These are phyloP conservation scores for Cryptotermes secundus DNA, from an alignment of 1,140 invertebrate genomes.

Conservation along the genomic window DNA sequence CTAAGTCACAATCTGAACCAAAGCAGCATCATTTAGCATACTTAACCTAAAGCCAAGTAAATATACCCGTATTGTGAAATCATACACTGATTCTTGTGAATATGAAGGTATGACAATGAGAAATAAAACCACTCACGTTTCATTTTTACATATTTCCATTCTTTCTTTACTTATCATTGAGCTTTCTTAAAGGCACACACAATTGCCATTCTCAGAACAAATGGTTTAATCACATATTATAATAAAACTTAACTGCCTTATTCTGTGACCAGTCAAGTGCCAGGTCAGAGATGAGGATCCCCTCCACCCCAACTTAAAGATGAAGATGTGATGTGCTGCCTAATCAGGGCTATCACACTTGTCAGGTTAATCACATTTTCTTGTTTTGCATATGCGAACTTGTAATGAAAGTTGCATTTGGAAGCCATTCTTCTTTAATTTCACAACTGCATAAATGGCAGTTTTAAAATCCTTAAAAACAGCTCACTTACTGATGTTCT, in stretches of 20 bases:
- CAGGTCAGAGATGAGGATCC: no score
- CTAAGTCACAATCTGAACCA: neutral
- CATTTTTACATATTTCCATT: constrained; percentile 12
- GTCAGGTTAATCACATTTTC: no score
- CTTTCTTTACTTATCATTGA: neutral
- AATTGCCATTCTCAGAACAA: constrained; percentile 9
- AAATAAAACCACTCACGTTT: constrained; percentile 1
- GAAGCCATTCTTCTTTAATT: neutral
- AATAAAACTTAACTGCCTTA: no score
- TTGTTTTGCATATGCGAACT: no score
- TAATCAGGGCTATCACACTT: no score
- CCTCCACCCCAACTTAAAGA: no score
- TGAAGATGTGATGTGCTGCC: no score
- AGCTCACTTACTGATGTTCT: neutral
- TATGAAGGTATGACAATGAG: neutral
- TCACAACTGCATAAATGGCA: neutral
- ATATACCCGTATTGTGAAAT: neutral
- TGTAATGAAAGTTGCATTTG: neutral
- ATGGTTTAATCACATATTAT: neutral
- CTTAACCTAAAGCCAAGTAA: neutral
- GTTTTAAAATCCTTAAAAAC: neutral
- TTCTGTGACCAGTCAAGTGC: no score
- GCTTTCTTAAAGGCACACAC: neutral
- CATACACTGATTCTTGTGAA: neutral
- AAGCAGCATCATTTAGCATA: neutral